phyloP scores from a whole-genome alignment of 2,888 invertebrate genomes.

The Ochlodes sylvanus region DNA sequence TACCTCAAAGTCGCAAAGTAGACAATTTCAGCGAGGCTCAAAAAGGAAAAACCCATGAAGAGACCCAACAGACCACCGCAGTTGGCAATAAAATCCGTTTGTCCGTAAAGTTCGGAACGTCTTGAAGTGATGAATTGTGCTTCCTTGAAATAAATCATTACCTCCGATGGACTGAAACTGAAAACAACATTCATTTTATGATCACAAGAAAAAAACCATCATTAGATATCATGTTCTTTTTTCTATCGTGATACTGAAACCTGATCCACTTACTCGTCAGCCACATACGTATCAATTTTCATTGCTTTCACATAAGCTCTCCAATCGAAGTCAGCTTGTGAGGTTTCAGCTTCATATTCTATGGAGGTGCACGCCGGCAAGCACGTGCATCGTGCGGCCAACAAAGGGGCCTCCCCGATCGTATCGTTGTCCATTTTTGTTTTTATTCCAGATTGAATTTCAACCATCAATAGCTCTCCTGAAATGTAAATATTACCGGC shows the following conservation, averaged over 20 bases:
- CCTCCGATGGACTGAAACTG: constrained; percentile 81
- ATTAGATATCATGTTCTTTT: too few species aligned
- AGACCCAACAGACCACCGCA: constrained; percentile 87
- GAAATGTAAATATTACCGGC: constrained; percentile 47
- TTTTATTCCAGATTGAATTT: constrained; percentile 72
- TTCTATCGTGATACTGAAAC: too few species aligned
- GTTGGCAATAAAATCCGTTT: constrained; percentile 88
- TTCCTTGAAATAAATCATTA: constrained; percentile 89
- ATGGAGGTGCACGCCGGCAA: constrained; percentile 89
- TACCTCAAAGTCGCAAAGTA: constrained; percentile 82
- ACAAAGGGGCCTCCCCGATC: constrained; percentile 59
- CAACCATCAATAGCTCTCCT: constrained; percentile 81
- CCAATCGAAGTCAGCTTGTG: constrained; percentile 89
- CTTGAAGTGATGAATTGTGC: constrained; percentile 87
- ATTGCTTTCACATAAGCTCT: constrained; percentile 70
- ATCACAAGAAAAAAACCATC: too few species aligned
- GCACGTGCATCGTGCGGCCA: constrained; percentile 80
- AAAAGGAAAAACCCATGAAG: constrained; percentile 86
- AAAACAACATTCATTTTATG: constrained; percentile 45
- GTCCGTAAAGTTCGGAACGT: constrained; percentile 88
- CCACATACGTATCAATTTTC: constrained; percentile 52
- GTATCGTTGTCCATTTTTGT: constrained; percentile 55
- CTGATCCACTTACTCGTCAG: constrained; percentile 57
- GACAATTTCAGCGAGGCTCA: constrained; percentile 84
- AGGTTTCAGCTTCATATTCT: constrained; percentile 89